phyloP scores from a whole-genome alignment of 1,140 invertebrate species.

The Hydropsyche tenuis region DNA sequence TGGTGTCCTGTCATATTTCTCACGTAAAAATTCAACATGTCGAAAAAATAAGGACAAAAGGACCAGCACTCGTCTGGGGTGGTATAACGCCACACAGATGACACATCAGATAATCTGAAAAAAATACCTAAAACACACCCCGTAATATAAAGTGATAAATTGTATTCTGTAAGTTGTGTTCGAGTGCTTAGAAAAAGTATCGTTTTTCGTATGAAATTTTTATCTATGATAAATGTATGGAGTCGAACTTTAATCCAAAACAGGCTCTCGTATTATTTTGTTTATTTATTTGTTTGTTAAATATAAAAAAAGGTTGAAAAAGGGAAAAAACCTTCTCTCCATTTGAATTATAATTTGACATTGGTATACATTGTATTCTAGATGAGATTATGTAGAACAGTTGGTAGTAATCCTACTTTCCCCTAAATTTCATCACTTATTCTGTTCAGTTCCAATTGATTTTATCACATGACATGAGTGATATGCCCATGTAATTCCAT shows the following conservation, averaged over 20 bases:
- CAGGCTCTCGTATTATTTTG: too few relatives aligned
- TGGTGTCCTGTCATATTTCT: too few relatives aligned
- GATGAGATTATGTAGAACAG: neutral
- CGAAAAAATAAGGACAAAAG: too few relatives aligned
- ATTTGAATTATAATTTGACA: too few relatives aligned
- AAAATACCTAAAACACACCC: neutral
- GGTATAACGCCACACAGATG: neutral
- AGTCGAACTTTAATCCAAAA: neutral
- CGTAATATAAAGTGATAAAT: constrained; percentile 7
- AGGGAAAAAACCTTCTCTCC: too few relatives aligned
- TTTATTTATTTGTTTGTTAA: too few relatives aligned
- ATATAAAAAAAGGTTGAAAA: too few relatives aligned
- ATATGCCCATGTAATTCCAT: too few relatives aligned
- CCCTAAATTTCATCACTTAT: neutral
- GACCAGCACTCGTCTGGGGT: neutral
- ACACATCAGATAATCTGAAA: neutral
- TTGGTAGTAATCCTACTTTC: neutral
- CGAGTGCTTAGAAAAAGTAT: neutral
- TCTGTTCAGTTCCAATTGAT: constrained; percentile 12
- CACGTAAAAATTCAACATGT: too few relatives aligned
- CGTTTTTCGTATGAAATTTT: constrained; percentile 8
- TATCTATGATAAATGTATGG: constrained; percentile 16
- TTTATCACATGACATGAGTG: neutral
- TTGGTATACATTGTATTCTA: too few relatives aligned
- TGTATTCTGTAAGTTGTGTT: neutral